Evolutionary conservation across 2,113 vertebrate genomes (phyloP), one percentile per base, ranked within the genome.

Genomic region (Poicephalus gulielmi): DNA sequence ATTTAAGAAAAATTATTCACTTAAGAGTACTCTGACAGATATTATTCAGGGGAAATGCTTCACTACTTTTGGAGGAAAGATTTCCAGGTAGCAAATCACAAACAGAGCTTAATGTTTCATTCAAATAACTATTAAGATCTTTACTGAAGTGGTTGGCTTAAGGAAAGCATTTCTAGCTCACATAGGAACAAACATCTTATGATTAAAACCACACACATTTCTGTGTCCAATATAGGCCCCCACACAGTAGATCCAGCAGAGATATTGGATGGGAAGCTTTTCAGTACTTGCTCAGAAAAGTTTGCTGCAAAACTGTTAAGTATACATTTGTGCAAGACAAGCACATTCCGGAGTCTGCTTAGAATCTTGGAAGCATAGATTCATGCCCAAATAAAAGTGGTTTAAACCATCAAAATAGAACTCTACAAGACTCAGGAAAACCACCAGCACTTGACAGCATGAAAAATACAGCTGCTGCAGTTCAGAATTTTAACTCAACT

Each of bases 231-330:
- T 97, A 44, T 73, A 98, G 82, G 98, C 98, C 98, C 98, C 99
- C 60, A 98, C 98, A 28, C 95, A 99, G 91, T 98, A 99, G 92
- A 98, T 98, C 97, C 98, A 77, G 98, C 98, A 95, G 91, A 94
- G 33, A 98, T 93, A 91, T 98, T 98, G 78, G 97, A 93, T 10
- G 98, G 98, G 81, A 99, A 98, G 71, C 89, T 98, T 78, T 99
- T 98, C 91, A 99, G 98, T 67, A 99, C 98, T 8, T 98, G 97
- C 63, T 98, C 98, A 37, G 98, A 97, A 95, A 99, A 99, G 90
- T 98, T 98, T 53, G 97, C 98, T 98, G 94, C 33, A 97, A 66
- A 89, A 69, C 83, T 8, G 23, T 44, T 6, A 10, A 86, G 16
- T 11, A 19, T 5, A 90, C 2, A 12, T 35, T 82, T 89, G 59